A percentile compares a stretch with the other conserved stretches of the same genome.
phyloP scores from a whole-genome alignment of 2,113 vertebrate species.

The Panthera tigris region DNA sequence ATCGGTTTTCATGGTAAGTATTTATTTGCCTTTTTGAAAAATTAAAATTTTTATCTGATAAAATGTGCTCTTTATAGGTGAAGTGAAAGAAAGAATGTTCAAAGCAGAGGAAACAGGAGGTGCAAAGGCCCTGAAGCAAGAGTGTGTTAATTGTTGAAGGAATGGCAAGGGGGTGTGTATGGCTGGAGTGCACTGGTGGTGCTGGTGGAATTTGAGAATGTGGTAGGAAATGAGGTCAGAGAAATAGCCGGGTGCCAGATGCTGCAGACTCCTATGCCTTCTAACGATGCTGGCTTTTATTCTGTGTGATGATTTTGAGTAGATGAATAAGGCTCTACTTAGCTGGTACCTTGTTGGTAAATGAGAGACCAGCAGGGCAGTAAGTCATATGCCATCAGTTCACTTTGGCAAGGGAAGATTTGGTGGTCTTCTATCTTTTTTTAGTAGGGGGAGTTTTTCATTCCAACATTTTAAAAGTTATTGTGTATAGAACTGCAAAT shows the following conservation, averaged over 20 bases:
- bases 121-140: background rate
- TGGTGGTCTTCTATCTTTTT: background rate
- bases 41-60: background rate
- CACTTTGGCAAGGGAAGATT: background rate
- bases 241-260: background rate
- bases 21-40: constrained; percentile 18
- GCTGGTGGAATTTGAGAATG: background rate
- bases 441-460: background rate
- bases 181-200: too few relatives aligned
- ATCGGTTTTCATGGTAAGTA: constrained; percentile 73
- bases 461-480: background rate
- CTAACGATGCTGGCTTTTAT: background rate
- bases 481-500: background rate
- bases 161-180: accelerated
- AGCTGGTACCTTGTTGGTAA: background rate
- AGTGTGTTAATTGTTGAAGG: background rate
- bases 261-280: background rate
- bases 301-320: background rate
- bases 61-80: background rate
- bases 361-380: background rate
- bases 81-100: background rate
- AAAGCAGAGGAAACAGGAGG: background rate
- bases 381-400: background rate
- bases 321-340: background rate
- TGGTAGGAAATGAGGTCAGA: background rate